phyloP scores from a whole-genome alignment of 2,113 vertebrate genomes.

The Harpagus bidentatus region DNA sequence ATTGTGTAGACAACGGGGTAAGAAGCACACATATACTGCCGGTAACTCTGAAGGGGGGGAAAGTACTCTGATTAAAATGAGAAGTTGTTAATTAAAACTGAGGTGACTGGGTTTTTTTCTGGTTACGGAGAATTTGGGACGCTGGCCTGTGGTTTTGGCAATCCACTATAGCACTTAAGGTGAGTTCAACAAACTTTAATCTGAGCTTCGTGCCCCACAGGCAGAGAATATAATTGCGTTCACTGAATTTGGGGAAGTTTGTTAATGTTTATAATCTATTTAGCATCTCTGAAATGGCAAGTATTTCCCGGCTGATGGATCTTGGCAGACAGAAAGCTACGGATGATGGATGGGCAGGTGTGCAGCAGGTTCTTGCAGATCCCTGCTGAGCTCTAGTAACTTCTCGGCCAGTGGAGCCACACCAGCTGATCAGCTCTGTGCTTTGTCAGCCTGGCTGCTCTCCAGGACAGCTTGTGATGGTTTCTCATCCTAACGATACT shows the following conservation, averaged over 20 bases:
- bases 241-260: neutral
- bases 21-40: neutral
- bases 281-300: neutral
- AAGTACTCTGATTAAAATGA: neutral
- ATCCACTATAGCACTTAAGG: neutral
- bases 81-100: neutral
- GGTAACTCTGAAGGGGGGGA: neutral
- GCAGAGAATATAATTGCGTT: neutral
- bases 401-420: neutral
- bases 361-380: neutral
- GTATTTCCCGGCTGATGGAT: neutral
- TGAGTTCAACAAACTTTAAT: neutral
- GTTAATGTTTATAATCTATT: neutral
- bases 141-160: neutral
- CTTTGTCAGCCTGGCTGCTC: neutral
- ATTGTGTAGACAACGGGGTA: neutral
- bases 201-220: neutral
- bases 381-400: neutral
- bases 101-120: neutral
- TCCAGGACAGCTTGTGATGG: neutral
- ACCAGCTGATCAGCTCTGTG: neutral
- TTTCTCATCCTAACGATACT: neutral
- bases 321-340: neutral
- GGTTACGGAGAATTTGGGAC: neutral
- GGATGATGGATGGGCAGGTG: neutral